Conservation (phyloP, 2,113 vertebrate species). For the Corythaeola cristata region DNA sequence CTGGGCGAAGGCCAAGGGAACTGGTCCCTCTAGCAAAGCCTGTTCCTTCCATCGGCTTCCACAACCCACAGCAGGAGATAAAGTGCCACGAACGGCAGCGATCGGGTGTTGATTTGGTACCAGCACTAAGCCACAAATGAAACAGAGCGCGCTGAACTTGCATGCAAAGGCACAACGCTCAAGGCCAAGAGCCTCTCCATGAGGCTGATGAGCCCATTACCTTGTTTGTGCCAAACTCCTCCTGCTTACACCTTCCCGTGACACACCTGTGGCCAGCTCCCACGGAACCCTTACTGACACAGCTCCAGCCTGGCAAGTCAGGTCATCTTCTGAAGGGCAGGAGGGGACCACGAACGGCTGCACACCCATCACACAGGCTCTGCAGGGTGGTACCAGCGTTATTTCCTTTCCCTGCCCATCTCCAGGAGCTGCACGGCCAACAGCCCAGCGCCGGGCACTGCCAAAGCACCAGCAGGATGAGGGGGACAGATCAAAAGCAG, state of each 20-base stretch:
- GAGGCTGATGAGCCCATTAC: neutral
- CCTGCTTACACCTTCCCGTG: neutral
- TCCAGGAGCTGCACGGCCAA: neutral
- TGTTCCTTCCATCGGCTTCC: conserved; percentile 17
- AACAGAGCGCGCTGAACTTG: neutral
- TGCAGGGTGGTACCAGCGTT: neutral
- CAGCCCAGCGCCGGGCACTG: neutral
- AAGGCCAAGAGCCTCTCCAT: neutral
- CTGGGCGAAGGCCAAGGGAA: neutral
- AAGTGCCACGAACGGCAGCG: rapidly evolving
- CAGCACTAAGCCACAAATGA: neutral
- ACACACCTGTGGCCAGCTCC: rapidly evolving
- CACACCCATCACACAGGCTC: neutral
- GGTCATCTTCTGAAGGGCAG: neutral
- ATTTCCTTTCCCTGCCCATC: neutral
- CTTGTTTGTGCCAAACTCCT: neutral
- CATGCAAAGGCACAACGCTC: neutral
- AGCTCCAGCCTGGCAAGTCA: neutral
- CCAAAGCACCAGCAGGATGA: neutral
- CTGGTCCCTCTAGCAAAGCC: conserved; percentile 45
- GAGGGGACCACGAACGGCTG: neutral
- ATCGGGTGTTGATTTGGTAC: neutral
- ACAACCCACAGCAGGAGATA: neutral
- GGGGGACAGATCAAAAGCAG: neutral
- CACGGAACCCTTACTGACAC: neutral